phyloP scores from a whole-genome alignment of 2,113 vertebrate genomes.

The Caretta caretta region DNA sequence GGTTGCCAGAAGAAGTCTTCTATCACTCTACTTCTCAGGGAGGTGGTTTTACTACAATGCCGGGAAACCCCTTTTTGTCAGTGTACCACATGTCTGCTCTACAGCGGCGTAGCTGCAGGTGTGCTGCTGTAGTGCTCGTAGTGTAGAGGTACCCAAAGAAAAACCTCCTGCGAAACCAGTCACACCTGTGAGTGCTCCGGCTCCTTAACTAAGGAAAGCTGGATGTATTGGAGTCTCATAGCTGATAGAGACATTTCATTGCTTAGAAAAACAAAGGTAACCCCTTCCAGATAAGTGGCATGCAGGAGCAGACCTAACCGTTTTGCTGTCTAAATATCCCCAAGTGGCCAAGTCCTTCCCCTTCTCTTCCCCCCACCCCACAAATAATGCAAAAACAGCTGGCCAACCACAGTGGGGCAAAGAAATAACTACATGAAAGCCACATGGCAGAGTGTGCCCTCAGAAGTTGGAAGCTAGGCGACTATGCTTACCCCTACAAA shows the following conservation, averaged over 20 bases:
- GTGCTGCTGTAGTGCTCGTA: not conserved
- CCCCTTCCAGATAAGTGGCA: not conserved
- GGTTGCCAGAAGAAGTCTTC: not conserved
- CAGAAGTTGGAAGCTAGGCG: not conserved
- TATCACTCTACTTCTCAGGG: not conserved
- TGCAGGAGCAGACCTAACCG: not conserved
- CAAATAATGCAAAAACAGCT: not conserved
- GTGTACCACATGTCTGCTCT: not conserved
- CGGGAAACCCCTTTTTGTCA: not conserved
- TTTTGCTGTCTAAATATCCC: not conserved
- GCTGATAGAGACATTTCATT: not conserved
- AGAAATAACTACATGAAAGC: not conserved
- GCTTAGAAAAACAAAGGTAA: not conserved
- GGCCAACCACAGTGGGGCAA: not conserved
- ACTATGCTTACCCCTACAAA: not conserved
- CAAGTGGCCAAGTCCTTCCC: not conserved
- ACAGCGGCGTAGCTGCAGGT: not conserved
- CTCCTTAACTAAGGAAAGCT: not conserved
- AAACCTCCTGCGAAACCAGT: not conserved
- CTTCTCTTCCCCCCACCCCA: too few species aligned
- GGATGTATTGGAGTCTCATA: not conserved
- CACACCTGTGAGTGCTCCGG: rapidly evolving
- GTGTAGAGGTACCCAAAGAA: not conserved
- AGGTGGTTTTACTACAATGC: not conserved
- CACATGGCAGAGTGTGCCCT: not conserved